phyloP scores from a whole-genome alignment of 92 coral and sea anemone species.

The Chrysogorgia sp. region DNA sequence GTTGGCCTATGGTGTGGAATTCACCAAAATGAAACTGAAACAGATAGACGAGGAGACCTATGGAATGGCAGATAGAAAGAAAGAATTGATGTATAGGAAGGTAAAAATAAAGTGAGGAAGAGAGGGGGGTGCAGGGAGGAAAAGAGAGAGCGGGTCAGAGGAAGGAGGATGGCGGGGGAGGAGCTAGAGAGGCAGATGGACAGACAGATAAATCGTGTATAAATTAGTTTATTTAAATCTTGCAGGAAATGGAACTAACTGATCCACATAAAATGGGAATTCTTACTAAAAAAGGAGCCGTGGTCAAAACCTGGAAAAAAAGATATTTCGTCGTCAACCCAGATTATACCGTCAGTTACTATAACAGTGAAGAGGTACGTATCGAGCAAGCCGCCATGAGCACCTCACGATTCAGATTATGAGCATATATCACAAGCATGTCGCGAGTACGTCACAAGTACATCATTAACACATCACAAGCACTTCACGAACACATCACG shows the following conservation, averaged over 20 bases:
- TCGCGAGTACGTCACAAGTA: no score
- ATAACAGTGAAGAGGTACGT: constrained; percentile 88
- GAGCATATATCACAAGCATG: no score
- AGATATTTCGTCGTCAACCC: constrained; percentile 85
- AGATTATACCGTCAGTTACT: constrained; percentile 78
- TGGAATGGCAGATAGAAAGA: constrained; percentile 62
- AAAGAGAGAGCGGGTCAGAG: no score
- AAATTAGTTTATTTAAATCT: background rate
- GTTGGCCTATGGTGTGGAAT: constrained; percentile 87
- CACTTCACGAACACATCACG: no score
- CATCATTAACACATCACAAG: no score
- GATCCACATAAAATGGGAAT: constrained; percentile 79
- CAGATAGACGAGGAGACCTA: constrained; percentile 75
- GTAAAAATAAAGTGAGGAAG: constrained; percentile 44
- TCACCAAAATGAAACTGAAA: constrained; percentile 71
- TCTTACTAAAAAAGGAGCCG: constrained; percentile 85
- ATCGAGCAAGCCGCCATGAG: no score
- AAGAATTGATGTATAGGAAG: constrained; percentile 56
- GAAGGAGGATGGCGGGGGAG: no score
- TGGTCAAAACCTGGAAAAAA: constrained; percentile 92
- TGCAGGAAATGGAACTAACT: constrained; percentile 60
- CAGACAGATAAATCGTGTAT: background rate
- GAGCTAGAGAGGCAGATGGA: background rate
- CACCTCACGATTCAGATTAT: no score
- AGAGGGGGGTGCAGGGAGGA: constrained; percentile 47